Percentiles rank a stretch among this genome's conserved stretches.
phyloP scores from a whole-genome alignment of 2,888 invertebrate species.

The Dilophus febrilis region DNA sequence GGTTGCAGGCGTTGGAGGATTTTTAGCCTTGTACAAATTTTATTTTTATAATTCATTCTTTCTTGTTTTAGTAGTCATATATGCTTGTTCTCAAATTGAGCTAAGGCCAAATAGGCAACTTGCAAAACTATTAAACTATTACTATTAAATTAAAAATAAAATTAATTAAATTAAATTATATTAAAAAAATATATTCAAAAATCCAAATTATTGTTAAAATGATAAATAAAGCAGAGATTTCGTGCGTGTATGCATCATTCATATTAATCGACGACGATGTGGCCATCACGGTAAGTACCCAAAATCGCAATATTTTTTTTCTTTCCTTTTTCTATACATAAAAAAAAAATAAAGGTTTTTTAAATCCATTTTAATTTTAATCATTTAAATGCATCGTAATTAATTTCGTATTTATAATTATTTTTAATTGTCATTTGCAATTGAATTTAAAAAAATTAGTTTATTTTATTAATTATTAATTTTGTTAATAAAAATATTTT shows the following conservation, averaged over 20 bases:
- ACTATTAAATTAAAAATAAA: conserved; percentile 16
- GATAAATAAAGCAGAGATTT: conserved; percentile 94
- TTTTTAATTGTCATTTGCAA: too few species aligned
- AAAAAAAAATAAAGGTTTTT: conserved; percentile 1
- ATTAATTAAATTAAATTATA: conserved; percentile 15
- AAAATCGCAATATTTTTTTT: too few species aligned
- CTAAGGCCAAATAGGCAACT: conserved; percentile 93
- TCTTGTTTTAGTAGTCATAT: conserved; percentile 15
- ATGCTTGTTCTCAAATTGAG: conserved; percentile 80
- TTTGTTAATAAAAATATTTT: background rate
- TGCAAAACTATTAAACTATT: conserved; percentile 54
- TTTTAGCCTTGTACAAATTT: too few species aligned
- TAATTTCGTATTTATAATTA: too few species aligned
- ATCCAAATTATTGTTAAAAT: too few species aligned
- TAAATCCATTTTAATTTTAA: background rate
- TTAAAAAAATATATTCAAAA: too few species aligned
- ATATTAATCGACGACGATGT: conserved; percentile 94
- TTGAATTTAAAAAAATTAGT: too few species aligned
- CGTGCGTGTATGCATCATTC: conserved; percentile 93
- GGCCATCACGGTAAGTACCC: conserved; percentile 91
- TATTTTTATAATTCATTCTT: too few species aligned
- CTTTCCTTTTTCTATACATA: background rate
- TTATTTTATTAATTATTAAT: background rate
- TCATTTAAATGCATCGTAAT: too few species aligned
- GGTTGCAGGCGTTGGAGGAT: too few species aligned